Base-by-base conservation (phyloP, 2,797 vertebrate genomes). In the Buceros bicornis region DNA sequence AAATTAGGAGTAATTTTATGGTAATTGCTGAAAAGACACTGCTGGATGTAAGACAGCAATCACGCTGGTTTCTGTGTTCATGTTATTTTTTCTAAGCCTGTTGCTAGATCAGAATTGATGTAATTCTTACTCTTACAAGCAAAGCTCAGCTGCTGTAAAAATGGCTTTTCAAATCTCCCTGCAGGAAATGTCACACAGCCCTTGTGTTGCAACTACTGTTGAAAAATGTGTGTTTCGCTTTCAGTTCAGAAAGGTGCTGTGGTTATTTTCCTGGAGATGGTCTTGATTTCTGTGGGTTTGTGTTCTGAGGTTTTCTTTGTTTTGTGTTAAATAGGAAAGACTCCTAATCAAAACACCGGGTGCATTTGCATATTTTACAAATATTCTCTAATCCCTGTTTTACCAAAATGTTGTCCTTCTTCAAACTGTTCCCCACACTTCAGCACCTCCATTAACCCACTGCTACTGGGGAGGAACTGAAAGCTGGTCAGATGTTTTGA, bases 51-150 rank as follows among this genome's bases (percentile, higher is more conserved):
- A 79, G 45, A 74, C 61, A 83, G 82, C 0, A 2, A 84, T 62
- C 87, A 69, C 13, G 60, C 64, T 93, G 77, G 31, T 90, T 77
- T 84, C 87, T 26, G 4, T 50, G 24, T 60, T 60, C 50, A 19
- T 17, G 37, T 82, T 90, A 42, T 89, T 93, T 80, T 92, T 53
- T 40, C 48, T 85, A 92, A 94, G 86, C 48, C 77, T 82, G 33
- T 82, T 96, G 88, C 78, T 73, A 71, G 90, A 85, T 95, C 91
- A 94, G 70, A 94, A 94, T 37, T 67, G 71, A 89, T 96, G 91
- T 85, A 95, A 96, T 92, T 91, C 70, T 73, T 73, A 87, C 31
- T 65, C 45, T 77, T 87, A 95, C 66, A 95, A 72, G 70, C 53
- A 87, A 91, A 89, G 64, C 24, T 53, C 90, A 90, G 67, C 64